These are phyloP conservation scores for Muscicapa adusta DNA, from an alignment of 2,113 vertebrate genomes.

Conservation along the genomic window DNA sequence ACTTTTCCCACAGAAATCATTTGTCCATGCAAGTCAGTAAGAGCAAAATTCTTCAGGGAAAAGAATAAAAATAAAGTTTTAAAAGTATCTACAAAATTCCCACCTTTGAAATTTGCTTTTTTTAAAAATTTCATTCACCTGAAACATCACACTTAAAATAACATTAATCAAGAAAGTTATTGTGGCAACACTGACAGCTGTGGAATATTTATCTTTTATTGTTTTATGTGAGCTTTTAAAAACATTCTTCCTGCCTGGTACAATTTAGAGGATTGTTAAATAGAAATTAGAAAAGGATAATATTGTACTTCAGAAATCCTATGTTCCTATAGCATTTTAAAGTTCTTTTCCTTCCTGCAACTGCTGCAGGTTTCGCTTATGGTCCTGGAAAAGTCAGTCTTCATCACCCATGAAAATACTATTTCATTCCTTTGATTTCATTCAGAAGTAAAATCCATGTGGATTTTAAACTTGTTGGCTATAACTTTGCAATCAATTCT, in stretches of 20 bases:
- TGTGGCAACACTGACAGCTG: not conserved
- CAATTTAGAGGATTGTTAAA: not conserved
- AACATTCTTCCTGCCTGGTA: not conserved
- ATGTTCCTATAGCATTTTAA: not conserved
- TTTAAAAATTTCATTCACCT: not conserved
- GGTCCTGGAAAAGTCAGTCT: not conserved
- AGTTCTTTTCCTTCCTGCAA: not conserved
- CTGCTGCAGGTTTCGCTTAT: not conserved
- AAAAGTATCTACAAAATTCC: not conserved
- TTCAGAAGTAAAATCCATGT: not conserved
- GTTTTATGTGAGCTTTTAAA: not conserved
- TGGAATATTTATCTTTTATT: not conserved
- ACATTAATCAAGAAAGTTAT: not conserved
- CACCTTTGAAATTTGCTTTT: not conserved
- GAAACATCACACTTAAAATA: not conserved
- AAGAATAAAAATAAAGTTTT: not conserved
- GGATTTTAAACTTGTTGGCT: not conserved
- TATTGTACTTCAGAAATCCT: not conserved
- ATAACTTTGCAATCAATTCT: not conserved
- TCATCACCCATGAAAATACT: not conserved
- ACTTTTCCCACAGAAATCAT: not conserved
- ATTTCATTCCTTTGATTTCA: rapidly evolving
- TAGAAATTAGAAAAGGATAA: not conserved
- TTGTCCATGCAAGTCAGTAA: not conserved
- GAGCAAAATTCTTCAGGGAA: not conserved